These are phyloP conservation scores for Drosophila lacertosa DNA, from an alignment of 1,140 invertebrate species.

Conservation along the genomic window DNA sequence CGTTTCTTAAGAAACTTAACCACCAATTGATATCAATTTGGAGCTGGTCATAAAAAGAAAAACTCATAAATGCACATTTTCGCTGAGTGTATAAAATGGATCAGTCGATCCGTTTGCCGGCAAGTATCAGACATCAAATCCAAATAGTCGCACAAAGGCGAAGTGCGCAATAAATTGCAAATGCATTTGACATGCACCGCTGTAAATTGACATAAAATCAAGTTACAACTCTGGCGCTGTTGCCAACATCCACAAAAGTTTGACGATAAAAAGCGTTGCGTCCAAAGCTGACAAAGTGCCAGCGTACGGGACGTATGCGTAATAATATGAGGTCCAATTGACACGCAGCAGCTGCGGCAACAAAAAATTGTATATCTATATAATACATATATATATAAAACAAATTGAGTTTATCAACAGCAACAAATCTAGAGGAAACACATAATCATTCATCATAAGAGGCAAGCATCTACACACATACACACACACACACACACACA, in stretches of 20 bases:
- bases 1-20: no score
- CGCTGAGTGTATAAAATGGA: background rate
- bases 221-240: conserved; percentile 45
- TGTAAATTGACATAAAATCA: conserved; percentile 32
- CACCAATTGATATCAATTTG: no score
- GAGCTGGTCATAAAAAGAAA: no score
- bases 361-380: no score
- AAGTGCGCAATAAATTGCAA: conserved; percentile 57
- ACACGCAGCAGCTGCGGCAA: conserved; percentile 15
- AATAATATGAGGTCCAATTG: conserved; percentile 50
- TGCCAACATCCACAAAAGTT: conserved; percentile 57
- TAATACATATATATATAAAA: conserved; percentile 14
- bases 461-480: conserved; percentile 15
- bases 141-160: conserved; percentile 25
- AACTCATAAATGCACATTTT: background rate
- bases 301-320: conserved; percentile 61
- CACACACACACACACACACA: no score
- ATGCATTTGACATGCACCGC: conserved; percentile 31
- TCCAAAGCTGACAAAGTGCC: background rate
- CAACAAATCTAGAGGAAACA: conserved; percentile 72
- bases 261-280: conserved; percentile 52
- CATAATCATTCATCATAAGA: conserved; percentile 78
- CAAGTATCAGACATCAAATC: conserved; percentile 3
- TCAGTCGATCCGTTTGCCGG: background rate
- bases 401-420: conserved; percentile 77